Base-by-base conservation (phyloP, 1,140 invertebrate genomes). In the Diploscapter pachys region DNA sequence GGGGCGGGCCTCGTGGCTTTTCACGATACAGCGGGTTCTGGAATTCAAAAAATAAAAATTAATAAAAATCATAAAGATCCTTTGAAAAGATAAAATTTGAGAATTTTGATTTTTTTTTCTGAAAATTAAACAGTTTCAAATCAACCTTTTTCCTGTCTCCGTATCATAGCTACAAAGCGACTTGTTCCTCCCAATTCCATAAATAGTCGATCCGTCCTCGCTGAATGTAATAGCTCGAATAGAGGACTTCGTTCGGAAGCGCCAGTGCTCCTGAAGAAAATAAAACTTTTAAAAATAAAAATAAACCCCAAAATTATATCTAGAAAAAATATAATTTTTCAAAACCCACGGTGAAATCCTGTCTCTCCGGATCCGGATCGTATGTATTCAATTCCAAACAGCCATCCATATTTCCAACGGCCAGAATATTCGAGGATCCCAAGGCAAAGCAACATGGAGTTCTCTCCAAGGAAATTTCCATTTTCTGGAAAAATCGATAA, bases 61-160 rank as follows among this genome's bases (percentile, higher is more conserved):
- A 64, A 49, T 53, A 52, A 64, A 59, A 59, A 59, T 9, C 57
- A 59, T 8, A 59, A 8, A 59, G n/a, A n/a, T n/a, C n/a, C n/a
- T n/a, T n/a, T n/a, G n/a, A n/a, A n/a, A n/a, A n/a, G n/a, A n/a
- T n/a, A n/a, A 31, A 31, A 31, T 31, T 31, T 31, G 31, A 31
- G 31, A 31, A 31, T 31, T 31, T 31, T 31, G 31, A 31, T 31
- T 31, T 31, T 31, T 31, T 31, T 31, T 31, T 31, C 31, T 31
- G 31, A 31, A 31, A 31, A 31, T 31, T 31, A 31, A 31, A 31
- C 31, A 31, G 1, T 31, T 59, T 59, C 0, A 59, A 11, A 8
- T 55, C 8, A 48, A 73, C 73, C 73, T 68, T 31, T 53, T 74
- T 59, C 73, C 73, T n/a, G 73, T 74, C 4, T 74, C 66, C 54